These are phyloP conservation scores for Pipa parva DNA, from an alignment of 2,113 vertebrate species.

Conservation along the genomic window DNA sequence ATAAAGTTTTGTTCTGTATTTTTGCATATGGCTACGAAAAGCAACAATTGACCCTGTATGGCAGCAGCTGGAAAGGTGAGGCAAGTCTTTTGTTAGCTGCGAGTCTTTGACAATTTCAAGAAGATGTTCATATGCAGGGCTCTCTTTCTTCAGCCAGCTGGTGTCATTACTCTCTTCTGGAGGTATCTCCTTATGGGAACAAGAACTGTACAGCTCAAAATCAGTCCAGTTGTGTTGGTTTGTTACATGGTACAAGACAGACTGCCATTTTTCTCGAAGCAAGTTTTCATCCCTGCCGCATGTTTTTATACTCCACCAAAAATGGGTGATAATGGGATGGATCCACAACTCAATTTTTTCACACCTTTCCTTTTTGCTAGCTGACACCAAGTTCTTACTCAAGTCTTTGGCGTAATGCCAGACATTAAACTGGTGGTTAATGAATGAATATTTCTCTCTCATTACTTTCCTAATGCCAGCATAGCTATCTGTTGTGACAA, in stretches of 20 bases:
- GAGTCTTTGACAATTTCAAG: not conserved
- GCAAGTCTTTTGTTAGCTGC: not conserved
- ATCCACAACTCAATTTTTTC: not conserved
- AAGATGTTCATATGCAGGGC: not conserved
- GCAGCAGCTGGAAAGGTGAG: not conserved
- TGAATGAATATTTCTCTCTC: not conserved
- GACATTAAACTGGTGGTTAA: not conserved
- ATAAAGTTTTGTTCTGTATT: slow-evolving; percentile 5
- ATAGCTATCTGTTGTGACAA: not conserved
- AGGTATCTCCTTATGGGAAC: not conserved
- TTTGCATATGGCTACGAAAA: not conserved
- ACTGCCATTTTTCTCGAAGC: not conserved
- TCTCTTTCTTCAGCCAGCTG: not conserved
- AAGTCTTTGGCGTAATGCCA: not conserved
- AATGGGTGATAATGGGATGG: not conserved
- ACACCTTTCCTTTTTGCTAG: not conserved
- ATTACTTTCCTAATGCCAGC: not conserved
- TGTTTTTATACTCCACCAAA: slow-evolving; percentile 1
- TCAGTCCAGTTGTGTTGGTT: not conserved
- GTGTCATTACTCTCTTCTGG: not conserved
- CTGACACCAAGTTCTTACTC: not conserved
- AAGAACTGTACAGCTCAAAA: not conserved
- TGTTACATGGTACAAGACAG: not conserved
- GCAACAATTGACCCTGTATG: not conserved
- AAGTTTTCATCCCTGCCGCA: not conserved